Base-by-base conservation (phyloP, 2,797 vertebrate species). In the Nothura maculosa region DNA sequence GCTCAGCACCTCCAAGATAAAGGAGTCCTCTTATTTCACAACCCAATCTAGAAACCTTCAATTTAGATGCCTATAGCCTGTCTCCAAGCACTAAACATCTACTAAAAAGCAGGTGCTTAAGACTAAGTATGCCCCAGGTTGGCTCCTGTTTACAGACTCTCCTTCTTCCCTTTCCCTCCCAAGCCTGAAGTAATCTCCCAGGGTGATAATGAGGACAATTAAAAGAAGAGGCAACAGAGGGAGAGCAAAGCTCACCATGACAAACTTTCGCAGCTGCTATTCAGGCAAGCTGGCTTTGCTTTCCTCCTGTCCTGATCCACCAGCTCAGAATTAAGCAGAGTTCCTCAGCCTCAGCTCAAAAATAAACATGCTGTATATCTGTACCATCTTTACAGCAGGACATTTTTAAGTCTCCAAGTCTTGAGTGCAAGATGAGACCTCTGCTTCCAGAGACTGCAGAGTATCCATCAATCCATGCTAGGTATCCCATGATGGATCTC, bases 91-190 rank as follows among this genome's bases (percentile, higher is more conserved):
- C 87, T 68, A 91, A 7, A 62, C 5, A 47, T 60, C 48, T 34
- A 79, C 38, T 25, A 75, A 78, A 87, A 81, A 55, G 58, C 62
- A 81, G 52, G 43, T 79, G 74, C 38, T 92, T 42, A 84, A 89
- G 19, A 87, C 19, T 63, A 75, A 87, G 47, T 30, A 78, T 1
- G 2, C 24, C 24, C 27, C 69, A 78, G 14, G 12, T n/a, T 83
- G 42, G 24, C 42, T 92, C 12, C 18, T 62, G 48, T 87, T 95
- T 89, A 85, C 36, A 50, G 22, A n/a, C 54, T 40, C 34, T 47
- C 18, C 1, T 0, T 40, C 9, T 21, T 89, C 78, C 66, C 48
- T 47, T 60, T 87, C 48, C 62, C 60, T 79, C 58, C 7, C 45
- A 85, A 76, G 21, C 36, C 58, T 81, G 42, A 91, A 78, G 58